Percentiles rank a stretch among this genome's conserved stretches.
Conservation (phyloP, 2,113 vertebrate genomes). For the Dipodomys stephensi region DNA sequence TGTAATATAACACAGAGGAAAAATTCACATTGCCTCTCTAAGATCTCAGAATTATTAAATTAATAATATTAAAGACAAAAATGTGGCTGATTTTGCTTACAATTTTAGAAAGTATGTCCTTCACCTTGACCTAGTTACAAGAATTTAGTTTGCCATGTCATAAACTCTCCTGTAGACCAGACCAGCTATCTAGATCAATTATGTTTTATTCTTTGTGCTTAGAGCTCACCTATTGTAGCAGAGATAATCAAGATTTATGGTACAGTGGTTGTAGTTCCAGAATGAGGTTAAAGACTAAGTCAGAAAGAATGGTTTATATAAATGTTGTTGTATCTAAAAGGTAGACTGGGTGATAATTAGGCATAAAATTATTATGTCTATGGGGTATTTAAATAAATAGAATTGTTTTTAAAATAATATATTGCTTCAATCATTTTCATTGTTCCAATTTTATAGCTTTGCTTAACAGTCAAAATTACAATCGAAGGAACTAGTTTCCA, state of each 20-base stretch:
- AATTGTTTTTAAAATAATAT: background rate
- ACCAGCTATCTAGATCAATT: background rate
- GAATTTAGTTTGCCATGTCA: background rate
- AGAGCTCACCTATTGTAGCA: background rate
- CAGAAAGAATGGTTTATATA: background rate
- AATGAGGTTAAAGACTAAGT: background rate
- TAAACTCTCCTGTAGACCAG: background rate
- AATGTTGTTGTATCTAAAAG: background rate
- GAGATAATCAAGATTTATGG: background rate
- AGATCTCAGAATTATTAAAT: background rate
- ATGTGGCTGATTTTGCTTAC: too few relatives aligned
- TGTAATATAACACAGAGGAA: background rate
- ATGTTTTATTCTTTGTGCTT: background rate
- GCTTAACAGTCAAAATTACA: background rate
- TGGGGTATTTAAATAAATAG: slow-evolving; percentile 10
- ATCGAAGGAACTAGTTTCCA: background rate
- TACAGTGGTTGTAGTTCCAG: background rate
- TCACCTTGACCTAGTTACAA: background rate
- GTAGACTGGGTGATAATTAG: background rate
- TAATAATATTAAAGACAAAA: background rate
- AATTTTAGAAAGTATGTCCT: background rate
- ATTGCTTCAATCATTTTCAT: background rate
- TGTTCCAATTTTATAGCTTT: background rate
- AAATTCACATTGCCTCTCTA: background rate
- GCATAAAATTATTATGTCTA: background rate